Evolutionary conservation across 2,888 invertebrate species (phyloP).

Genomic region (Andrena camellia): DNA sequence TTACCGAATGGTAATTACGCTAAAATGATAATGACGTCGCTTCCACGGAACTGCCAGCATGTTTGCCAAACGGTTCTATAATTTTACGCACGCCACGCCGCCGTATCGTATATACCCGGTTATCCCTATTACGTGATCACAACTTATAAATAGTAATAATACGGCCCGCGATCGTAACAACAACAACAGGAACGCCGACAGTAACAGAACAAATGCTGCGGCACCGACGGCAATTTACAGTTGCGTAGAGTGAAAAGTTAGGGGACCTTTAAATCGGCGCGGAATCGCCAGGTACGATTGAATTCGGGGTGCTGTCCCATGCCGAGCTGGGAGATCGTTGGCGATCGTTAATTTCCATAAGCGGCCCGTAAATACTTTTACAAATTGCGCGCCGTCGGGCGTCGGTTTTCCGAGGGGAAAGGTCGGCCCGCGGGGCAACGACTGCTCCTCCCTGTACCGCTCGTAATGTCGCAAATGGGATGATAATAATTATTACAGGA

Average conservation of each 20-base stretch:
- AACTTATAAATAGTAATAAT: constrained; percentile 63
- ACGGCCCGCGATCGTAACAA: not conserved
- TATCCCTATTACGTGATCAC: constrained; percentile 35
- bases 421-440: constrained; percentile 5
- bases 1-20: constrained; percentile 74
- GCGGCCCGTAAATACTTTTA: constrained; percentile 31
- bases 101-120: constrained; percentile 37
- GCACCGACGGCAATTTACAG: not conserved
- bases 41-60: constrained; percentile 57
- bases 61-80: constrained; percentile 71
- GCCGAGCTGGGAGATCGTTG: not conserved
- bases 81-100: constrained; percentile 53
- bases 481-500: constrained; percentile 72
- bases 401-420: constrained; percentile 17
- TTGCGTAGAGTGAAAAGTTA: too few species aligned
- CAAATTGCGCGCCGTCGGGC: constrained; percentile 9
- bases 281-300: not conserved
- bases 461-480: constrained; percentile 61
- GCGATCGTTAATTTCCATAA: constrained; percentile 45
- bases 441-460: constrained; percentile 14
- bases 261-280: not conserved
- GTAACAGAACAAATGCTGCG: not conserved
- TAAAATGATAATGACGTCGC: constrained; percentile 74
- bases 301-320: not conserved
- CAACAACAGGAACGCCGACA: constrained; percentile 8